These are phyloP conservation scores for Ondatra zibethicus DNA, from an alignment of 2,113 vertebrate species.

Conservation along the genomic window DNA sequence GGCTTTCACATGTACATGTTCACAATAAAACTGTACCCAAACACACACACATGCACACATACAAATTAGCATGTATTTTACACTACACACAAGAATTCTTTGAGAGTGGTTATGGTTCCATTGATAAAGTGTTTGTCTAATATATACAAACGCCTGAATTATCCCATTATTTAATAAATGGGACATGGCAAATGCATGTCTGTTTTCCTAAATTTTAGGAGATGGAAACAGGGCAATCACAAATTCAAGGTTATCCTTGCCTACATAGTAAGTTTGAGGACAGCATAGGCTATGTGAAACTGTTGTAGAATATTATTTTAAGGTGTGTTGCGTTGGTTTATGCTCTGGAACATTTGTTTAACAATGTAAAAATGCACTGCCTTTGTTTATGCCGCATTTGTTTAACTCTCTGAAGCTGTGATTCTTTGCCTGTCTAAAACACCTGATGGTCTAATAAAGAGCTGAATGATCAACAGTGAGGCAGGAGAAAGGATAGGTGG, in stretches of 20 bases:
- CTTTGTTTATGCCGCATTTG: no score
- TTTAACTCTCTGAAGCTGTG: no score
- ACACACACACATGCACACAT: background rate
- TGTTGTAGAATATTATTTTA: no score
- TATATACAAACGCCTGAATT: background rate
- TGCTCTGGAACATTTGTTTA: no score
- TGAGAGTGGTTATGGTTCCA: background rate
- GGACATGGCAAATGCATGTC: no score
- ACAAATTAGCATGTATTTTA: background rate
- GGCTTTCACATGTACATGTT: background rate
- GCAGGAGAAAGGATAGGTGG: no score
- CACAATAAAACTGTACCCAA: no score
- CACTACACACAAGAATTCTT: background rate
- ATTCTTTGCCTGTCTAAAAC: no score
- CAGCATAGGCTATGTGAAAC: background rate
- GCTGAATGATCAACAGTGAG: no score
- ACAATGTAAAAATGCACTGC: no score
- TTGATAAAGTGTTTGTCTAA: background rate
- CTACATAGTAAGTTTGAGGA: background rate
- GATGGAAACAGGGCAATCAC: background rate
- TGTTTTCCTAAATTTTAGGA: background rate
- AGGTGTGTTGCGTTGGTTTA: no score
- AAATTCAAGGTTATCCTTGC: background rate
- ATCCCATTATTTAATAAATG: background rate
- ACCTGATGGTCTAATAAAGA: no score